A percentile compares a stretch with the other conserved stretches of the same genome.
These are phyloP conservation scores for Gymnoscopelus braueri DNA, from an alignment of 2,797 vertebrate genomes.

Conservation along the genomic window DNA sequence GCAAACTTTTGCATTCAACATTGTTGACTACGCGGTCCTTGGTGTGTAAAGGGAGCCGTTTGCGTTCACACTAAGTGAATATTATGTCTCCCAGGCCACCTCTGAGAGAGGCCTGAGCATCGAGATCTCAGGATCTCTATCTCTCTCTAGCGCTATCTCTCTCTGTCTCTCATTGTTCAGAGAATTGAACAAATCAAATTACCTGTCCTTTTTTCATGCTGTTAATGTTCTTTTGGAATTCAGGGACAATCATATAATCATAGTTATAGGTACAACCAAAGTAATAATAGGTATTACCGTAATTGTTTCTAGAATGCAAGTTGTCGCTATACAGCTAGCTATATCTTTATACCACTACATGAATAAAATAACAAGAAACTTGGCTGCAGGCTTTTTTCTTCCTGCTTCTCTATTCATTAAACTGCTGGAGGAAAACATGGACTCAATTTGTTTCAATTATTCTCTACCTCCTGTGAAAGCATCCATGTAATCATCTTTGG, in stretches of 20 bases:
- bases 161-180: constrained; percentile 50
- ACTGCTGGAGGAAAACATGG: constrained; percentile 60
- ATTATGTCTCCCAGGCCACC: too few relatives aligned
- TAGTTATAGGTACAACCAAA: constrained; percentile 47
- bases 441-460: constrained; percentile 71
- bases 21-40: too few relatives aligned
- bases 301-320: constrained; percentile 58
- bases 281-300: constrained; percentile 48
- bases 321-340: constrained; percentile 41
- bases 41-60: too few relatives aligned
- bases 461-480: constrained; percentile 51
- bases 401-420: constrained; percentile 65
- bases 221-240: constrained; percentile 63
- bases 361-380: constrained; percentile 54
- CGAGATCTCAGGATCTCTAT: neutral
- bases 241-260: constrained; percentile 56
- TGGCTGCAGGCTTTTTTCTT: constrained; percentile 63
- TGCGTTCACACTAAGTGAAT: too few relatives aligned
- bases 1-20: too few relatives aligned
- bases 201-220: constrained; percentile 60
- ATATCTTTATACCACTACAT: constrained; percentile 41
- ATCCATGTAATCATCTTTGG: constrained; percentile 66
- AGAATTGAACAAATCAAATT: constrained; percentile 66
- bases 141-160: constrained; percentile 4
- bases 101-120: too few relatives aligned